A percentile compares a stretch with the other conserved stretches of the same genome.
Evolutionary conservation across 2,888 invertebrate genomes (phyloP).

Genomic region (Drosophila prostipennis): DNA sequence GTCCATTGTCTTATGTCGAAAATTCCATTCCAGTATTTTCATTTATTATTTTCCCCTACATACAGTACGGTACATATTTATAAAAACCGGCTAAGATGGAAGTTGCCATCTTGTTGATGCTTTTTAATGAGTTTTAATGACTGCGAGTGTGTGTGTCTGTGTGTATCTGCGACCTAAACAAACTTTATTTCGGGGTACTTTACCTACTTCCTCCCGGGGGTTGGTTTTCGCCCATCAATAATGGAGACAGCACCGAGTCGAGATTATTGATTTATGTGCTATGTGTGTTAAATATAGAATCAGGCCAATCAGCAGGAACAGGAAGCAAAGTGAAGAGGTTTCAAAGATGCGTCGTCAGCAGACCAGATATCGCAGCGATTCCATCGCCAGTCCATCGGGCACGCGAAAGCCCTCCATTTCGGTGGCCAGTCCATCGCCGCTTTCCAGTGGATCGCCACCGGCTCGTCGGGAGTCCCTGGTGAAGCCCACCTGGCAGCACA

Average conservation of each 20-base stretch:
- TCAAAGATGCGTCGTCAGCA: slow-evolving; percentile 74
- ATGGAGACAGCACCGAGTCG: slow-evolving; percentile 41
- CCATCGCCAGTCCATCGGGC: slow-evolving; percentile 58
- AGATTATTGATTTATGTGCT: slow-evolving; percentile 41
- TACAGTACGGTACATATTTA: slow-evolving; percentile 7
- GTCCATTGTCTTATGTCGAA: slow-evolving; percentile 37
- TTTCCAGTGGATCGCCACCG: slow-evolving; percentile 48
- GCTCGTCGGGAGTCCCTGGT: slow-evolving; percentile 83
- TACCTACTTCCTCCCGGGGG: slow-evolving; percentile 17
- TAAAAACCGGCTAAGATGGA: slow-evolving; percentile 15
- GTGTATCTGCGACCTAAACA: slow-evolving; percentile 28
- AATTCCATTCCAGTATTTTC: slow-evolving; percentile 46
- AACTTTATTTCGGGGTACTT: slow-evolving; percentile 26
- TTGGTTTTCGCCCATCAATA: slow-evolving; percentile 34
- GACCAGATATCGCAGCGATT: slow-evolving; percentile 72
- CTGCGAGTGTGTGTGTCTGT: background rate
- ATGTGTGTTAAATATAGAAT: slow-evolving; percentile 54
- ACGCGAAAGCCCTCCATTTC: slow-evolving; percentile 61
- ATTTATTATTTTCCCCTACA: slow-evolving; percentile 11
- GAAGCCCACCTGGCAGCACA: slow-evolving; percentile 84
- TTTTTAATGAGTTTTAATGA: slow-evolving; percentile 73
- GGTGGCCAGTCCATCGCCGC: slow-evolving; percentile 31
- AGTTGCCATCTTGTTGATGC: slow-evolving; percentile 54
- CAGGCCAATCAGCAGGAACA: slow-evolving; percentile 35
- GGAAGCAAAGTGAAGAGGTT: slow-evolving; percentile 41